Evolutionary conservation across 2,888 invertebrate genomes (phyloP).

Genomic region (Rhagonycha lutea): DNA sequence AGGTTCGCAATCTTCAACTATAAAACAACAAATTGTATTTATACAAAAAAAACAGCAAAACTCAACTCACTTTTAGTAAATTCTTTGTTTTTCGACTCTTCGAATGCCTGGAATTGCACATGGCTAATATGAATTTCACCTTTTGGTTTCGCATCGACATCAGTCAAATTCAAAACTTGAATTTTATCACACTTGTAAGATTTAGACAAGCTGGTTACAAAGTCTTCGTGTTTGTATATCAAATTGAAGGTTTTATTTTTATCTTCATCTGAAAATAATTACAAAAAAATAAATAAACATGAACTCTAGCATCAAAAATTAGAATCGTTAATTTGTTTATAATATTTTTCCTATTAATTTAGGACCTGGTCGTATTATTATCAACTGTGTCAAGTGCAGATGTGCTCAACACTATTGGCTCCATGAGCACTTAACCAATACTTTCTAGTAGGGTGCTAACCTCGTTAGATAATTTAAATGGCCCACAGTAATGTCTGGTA

Average conservation of each 20-base stretch:
- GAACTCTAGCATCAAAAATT: no score
- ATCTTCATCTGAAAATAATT: not conserved
- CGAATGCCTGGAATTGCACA: constrained; percentile 78
- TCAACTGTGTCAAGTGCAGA: no score
- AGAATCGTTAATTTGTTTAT: no score
- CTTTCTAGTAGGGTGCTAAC: no score
- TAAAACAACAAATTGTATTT: constrained; percentile 37
- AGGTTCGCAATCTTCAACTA: constrained; percentile 75
- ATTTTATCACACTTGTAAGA: constrained; percentile 75
- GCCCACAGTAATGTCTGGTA: no score
- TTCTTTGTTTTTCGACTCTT: constrained; percentile 54
- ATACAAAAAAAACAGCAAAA: constrained; percentile 7
- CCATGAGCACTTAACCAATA: no score
- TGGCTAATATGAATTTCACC: constrained; percentile 63
- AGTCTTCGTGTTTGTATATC: constrained; percentile 59
- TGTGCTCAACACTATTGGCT: no score
- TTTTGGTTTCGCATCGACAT: constrained; percentile 42
- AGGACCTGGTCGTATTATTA: no score
- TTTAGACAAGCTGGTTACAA: constrained; percentile 64
- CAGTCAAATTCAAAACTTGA: constrained; percentile 62
- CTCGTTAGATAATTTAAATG: no score
- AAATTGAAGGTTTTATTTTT: constrained; percentile 40
- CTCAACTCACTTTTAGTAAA: constrained; percentile 67
- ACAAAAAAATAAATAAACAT: not conserved
- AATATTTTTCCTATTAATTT: no score